A percentile compares a stretch with the other conserved stretches of the same genome.
These are phyloP conservation scores for Grallaria varia DNA, from an alignment of 2,113 vertebrate genomes.

Conservation along the genomic window DNA sequence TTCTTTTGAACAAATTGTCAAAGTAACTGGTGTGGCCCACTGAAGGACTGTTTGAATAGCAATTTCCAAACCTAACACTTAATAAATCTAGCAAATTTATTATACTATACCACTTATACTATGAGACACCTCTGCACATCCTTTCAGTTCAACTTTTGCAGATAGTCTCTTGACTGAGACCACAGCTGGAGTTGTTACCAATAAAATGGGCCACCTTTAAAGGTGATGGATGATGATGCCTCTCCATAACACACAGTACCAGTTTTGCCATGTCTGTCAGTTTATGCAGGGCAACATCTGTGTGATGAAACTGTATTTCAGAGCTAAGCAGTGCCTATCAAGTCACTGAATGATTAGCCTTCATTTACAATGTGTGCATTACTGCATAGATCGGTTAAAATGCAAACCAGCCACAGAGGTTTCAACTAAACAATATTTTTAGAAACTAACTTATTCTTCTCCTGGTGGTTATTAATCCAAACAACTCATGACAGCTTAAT, in stretches of 20 bases:
- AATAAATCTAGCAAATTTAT: not conserved
- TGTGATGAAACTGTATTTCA: not conserved
- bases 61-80: not conserved
- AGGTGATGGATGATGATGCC: not conserved
- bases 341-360: not conserved
- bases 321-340: not conserved
- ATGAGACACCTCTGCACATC: not conserved
- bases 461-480: not conserved
- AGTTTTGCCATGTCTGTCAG: not conserved
- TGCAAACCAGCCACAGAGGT: not conserved
- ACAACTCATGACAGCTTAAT: conserved; percentile 29
- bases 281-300: not conserved
- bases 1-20: not conserved
- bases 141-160: not conserved
- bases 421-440: not conserved
- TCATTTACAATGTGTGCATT: not conserved
- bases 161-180: not conserved
- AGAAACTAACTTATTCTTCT: conserved; percentile 19
- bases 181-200: not conserved
- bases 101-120: not conserved
- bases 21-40: not conserved
- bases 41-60: not conserved
- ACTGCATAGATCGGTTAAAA: not conserved
- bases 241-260: rapidly evolving
- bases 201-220: not conserved